These are phyloP conservation scores for Diaprepes abbreviatus DNA, from an alignment of 2,888 invertebrate species.

Conservation along the genomic window DNA sequence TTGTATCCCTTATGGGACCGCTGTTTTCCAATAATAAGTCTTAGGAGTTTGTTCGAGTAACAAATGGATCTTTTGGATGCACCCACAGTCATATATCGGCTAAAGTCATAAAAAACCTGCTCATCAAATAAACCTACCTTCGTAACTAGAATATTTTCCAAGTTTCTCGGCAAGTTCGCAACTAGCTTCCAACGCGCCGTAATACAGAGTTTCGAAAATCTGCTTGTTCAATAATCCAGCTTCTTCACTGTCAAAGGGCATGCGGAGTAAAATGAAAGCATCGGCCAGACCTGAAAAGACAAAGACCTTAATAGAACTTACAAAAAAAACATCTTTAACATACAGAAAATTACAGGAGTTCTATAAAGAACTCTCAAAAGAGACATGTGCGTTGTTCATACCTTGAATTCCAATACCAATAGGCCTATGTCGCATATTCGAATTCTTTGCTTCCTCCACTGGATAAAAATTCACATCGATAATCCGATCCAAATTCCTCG, in stretches of 20 bases:
- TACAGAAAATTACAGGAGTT: too few relatives aligned
- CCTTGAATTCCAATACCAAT: slow-evolving; percentile 98
- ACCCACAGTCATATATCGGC: too few relatives aligned
- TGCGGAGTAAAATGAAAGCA: slow-evolving; percentile 92
- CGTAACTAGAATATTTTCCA: slow-evolving; percentile 92
- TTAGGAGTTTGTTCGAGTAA: too few relatives aligned
- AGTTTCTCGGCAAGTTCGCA: slow-evolving; percentile 89
- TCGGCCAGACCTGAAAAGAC: slow-evolving; percentile 81
- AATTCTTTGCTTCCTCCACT: slow-evolving; percentile 86
- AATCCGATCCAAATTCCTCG: slow-evolving; percentile 94
- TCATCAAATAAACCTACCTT: slow-evolving; percentile 70
- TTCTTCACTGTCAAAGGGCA: slow-evolving; percentile 91
- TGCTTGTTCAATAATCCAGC: slow-evolving; percentile 91
- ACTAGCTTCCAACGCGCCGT: slow-evolving; percentile 95
- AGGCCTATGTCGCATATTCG: slow-evolving; percentile 89
- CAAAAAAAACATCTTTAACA: too few relatives aligned
- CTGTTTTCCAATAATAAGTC: too few relatives aligned
- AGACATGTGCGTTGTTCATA: slow-evolving; percentile 8
- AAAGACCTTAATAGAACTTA: too few relatives aligned
- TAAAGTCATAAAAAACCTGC: too few relatives aligned
- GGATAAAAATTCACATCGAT: slow-evolving; percentile 98
- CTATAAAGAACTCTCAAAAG: too few relatives aligned
- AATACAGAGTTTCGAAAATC: slow-evolving; percentile 98
- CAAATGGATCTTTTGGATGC: too few relatives aligned
- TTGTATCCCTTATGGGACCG: too few relatives aligned